These are phyloP conservation scores for Monopterus albus DNA, from an alignment of 2,113 vertebrate species.

Conservation along the genomic window DNA sequence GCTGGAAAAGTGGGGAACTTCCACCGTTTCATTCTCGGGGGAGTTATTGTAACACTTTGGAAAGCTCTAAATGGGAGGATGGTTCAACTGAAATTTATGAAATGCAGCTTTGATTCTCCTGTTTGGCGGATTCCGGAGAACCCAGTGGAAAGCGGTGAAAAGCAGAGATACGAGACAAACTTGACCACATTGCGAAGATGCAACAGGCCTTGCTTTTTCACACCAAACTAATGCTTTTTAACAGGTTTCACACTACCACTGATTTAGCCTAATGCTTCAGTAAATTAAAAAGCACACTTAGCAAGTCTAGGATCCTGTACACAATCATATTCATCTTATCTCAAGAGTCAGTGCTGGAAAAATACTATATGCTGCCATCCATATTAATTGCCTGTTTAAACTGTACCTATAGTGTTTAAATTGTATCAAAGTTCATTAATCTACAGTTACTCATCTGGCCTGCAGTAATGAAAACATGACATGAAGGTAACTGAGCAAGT, in stretches of 20 bases:
- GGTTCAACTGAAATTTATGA: neutral
- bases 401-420: too few relatives aligned
- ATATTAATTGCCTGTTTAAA: too few relatives aligned
- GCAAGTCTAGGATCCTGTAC: too few relatives aligned
- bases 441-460: neutral
- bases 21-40: neutral
- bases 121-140: too few relatives aligned
- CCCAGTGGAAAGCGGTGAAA: neutral
- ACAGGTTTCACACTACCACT: too few relatives aligned
- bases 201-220: too few relatives aligned
- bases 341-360: neutral
- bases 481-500: neutral
- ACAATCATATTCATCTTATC: neutral
- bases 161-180: neutral
- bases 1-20: conserved; percentile 10
- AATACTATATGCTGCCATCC: too few relatives aligned
- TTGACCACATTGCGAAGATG: too few relatives aligned
- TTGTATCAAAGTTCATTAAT: neutral
- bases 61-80: neutral
- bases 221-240: too few relatives aligned
- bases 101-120: neutral
- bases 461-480: neutral
- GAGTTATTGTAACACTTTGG: neutral
- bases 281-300: too few relatives aligned
- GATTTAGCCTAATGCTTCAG: neutral